Percentiles rank a stretch among this genome's conserved stretches.
Evolutionary conservation across 2,888 invertebrate genomes (phyloP).

Genomic region (Nomada lathburiana): DNA sequence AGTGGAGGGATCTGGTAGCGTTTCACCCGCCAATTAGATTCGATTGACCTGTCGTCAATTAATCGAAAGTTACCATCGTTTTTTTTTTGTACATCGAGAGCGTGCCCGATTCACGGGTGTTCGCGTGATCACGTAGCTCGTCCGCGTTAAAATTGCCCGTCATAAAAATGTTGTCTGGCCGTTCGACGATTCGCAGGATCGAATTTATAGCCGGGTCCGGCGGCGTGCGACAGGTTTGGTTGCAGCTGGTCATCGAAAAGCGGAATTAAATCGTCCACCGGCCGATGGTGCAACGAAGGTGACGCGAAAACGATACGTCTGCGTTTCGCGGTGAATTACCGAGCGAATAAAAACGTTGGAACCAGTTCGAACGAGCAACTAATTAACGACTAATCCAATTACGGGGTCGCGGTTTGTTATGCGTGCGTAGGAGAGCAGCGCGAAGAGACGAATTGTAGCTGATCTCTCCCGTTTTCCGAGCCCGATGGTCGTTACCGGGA

Average conservation of each 20-base stretch:
- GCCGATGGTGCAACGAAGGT: slow-evolving; percentile 46
- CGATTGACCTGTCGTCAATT: slow-evolving; percentile 12
- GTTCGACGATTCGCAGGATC: not conserved
- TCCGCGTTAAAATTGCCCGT: slow-evolving; percentile 3
- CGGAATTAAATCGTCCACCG: slow-evolving; percentile 49
- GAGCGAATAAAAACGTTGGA: slow-evolving; percentile 17
- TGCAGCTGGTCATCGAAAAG: slow-evolving; percentile 15
- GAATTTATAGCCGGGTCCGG: not conserved
- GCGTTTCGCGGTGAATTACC: slow-evolving; percentile 24
- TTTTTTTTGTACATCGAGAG: not conserved
- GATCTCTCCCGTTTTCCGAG: slow-evolving; percentile 3
- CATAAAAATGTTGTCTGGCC: slow-evolving; percentile 11
- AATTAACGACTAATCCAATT: slow-evolving; percentile 33
- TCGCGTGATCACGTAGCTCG: not conserved
- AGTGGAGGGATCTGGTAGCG: not conserved
- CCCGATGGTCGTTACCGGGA: not conserved
- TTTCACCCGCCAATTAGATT: not conserved
- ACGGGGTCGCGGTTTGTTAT: not conserved
- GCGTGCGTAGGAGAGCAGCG: not conserved
- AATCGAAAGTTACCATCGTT: not conserved
- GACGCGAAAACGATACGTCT: slow-evolving; percentile 26
- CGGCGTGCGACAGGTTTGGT: not conserved
- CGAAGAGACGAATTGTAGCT: not conserved
- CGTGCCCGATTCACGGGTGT: not conserved
- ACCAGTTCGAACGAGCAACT: slow-evolving; percentile 14